Evolutionary conservation across 1,140 invertebrate species (phyloP).

Genomic region (Protaetia brevitarsis): DNA sequence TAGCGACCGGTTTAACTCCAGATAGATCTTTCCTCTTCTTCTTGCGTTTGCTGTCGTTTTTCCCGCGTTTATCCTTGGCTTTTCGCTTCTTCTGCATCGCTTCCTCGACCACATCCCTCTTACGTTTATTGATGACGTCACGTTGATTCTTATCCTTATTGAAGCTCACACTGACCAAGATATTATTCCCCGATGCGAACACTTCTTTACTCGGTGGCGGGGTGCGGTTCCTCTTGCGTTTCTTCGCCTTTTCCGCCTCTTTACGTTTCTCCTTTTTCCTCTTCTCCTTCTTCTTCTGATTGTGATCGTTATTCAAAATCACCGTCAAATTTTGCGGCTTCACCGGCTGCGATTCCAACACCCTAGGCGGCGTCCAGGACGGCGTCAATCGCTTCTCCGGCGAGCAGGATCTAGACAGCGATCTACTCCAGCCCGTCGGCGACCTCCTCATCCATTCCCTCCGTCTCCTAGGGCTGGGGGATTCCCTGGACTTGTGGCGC

Average conservation of each 20-base stretch:
- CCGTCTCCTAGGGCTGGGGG: slow-evolving; percentile 28
- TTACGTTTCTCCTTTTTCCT: slow-evolving; percentile 51
- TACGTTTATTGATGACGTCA: slow-evolving; percentile 47
- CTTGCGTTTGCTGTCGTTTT: slow-evolving; percentile 8
- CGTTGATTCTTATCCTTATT: slow-evolving; percentile 63
- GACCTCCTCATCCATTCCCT: slow-evolving; percentile 34
- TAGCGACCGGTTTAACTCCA: slow-evolving; percentile 71
- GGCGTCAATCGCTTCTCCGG: slow-evolving; percentile 39
- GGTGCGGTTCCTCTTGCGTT: slow-evolving; percentile 53
- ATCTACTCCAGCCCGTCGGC: slow-evolving; percentile 42
- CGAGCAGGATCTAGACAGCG: slow-evolving; percentile 46
- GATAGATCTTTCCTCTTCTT: slow-evolving; percentile 45
- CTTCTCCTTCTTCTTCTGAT: slow-evolving; percentile 56
- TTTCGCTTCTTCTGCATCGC: slow-evolving; percentile 46
- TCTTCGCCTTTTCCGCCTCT: slow-evolving; percentile 41
- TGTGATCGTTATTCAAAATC: slow-evolving; percentile 56
- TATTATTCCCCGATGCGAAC: slow-evolving; percentile 86
- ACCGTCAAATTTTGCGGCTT: slow-evolving; percentile 52
- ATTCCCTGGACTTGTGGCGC: slow-evolving; percentile 40
- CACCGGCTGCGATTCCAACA: slow-evolving; percentile 36
- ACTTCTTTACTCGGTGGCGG: slow-evolving; percentile 80
- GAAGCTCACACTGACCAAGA: slow-evolving; percentile 87
- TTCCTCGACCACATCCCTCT: slow-evolving; percentile 24
- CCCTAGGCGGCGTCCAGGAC: slow-evolving; percentile 53
- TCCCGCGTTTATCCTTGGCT: slow-evolving; percentile 27